phyloP scores from a whole-genome alignment of 2,888 invertebrate species.

The Steinernema hermaphroditum region DNA sequence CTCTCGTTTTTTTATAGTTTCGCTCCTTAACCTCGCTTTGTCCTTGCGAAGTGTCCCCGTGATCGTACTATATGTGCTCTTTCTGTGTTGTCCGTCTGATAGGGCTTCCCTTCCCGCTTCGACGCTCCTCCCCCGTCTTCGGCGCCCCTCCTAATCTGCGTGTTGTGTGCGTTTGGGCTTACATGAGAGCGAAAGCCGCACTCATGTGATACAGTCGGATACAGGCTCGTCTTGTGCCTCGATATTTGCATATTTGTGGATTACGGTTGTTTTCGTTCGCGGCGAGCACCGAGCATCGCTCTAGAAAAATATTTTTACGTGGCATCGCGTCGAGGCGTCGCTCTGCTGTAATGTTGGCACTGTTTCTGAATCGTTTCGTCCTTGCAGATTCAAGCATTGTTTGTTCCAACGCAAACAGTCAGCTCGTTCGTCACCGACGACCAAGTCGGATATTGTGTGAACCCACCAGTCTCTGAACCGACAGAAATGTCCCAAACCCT shows the following conservation, averaged over 20 bases:
- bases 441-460: slow-evolving; percentile 6
- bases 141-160: not conserved
- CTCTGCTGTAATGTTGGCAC: slow-evolving; percentile 1
- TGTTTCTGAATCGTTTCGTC: not conserved
- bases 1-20: not conserved
- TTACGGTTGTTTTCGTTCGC: not conserved
- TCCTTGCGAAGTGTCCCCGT: not conserved
- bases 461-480: not conserved
- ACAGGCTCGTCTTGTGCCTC: not conserved
- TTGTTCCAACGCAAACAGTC: slow-evolving; percentile 15
- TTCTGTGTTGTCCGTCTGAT: not conserved
- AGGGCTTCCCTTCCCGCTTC: slow-evolving; percentile 10
- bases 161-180: slow-evolving; percentile 5
- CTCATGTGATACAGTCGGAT: slow-evolving; percentile 12
- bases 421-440: slow-evolving; percentile 12
- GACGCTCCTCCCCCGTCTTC: slow-evolving; percentile 7
- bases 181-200: slow-evolving; percentile 19
- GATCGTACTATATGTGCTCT: not conserved
- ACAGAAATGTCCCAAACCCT: slow-evolving; percentile 7
- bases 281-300: not conserved
- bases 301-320: not conserved
- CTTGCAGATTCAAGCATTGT: slow-evolving; percentile 15
- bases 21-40: not conserved
- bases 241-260: slow-evolving; percentile 13
- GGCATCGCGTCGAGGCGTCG: not conserved